Evolutionary conservation across 2,797 vertebrate genomes (phyloP), one percentile per base, ranked within the genome.

Genomic region (Manis crassicaudata): DNA sequence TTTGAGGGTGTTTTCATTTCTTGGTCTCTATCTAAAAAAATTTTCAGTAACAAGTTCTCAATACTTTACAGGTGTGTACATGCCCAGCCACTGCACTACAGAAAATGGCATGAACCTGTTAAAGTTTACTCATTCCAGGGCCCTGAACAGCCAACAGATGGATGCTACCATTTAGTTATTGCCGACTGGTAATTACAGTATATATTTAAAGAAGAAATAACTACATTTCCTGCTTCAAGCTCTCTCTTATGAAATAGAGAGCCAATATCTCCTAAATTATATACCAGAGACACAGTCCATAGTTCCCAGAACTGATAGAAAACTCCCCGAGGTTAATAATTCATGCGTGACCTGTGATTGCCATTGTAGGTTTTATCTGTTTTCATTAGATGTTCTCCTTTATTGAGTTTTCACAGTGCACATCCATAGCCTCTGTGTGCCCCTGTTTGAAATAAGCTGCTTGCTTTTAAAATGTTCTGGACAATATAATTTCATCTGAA

Each of bases 131-230:
- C 60, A 68, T 18, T 2, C 4, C n/a, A 8, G 4, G 1, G 29
- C 92, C 91, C 86, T 6, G 35, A 94, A 70, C 77, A 96, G 65
- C 65, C 67, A 81, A 94, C 10, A 0, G 95, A 95, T 65, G 79
- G 77, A 29, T 91, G 97, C 90, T 7, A 35, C 79, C 94, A 96
- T 97, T 96, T 96, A 60, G 23, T 92, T 70, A 90, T 54, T 4
- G 1, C 85, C 12, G 56, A 97, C 96, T 97, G 95, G 95, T 95
- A 96, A 97, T 97, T 96, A 90, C 92, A 92, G 77, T 92, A 77
- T 62, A 54, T 95, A 89, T 96, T 98, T 97, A 97, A 98, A 96
- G 96, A 96, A 97, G 68, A 98, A 98, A 97, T 86, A 96, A 95
- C 89, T 90, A 56, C 62, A 68, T 98, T 76, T 80, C 89, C 80